Evolutionary conservation across 2,888 invertebrate species (phyloP), one percentile per base, ranked within the genome.

Genomic region (Pachydiplax longipennis): DNA sequence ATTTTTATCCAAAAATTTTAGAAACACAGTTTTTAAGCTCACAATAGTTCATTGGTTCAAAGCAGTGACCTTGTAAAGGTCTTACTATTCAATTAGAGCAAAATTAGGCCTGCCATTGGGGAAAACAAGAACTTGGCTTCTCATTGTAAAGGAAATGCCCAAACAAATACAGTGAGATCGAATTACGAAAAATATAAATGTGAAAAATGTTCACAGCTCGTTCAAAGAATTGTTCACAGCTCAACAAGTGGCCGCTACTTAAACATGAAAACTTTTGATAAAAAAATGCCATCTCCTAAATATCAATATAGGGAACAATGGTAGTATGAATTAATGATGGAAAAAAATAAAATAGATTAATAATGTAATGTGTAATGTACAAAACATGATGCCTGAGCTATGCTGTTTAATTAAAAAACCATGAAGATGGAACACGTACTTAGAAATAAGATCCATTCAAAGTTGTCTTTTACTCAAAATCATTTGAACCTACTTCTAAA

Each of bases 11-110:
- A 87, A n/a, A 87, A 53, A 31, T 83, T 87, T 61, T 35, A 65
- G 31, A 83, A 87, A 65, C 87, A 87, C 61, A 87, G 37, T 53
- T 53, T 4, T 87, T 87, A 87, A 87, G 87, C 87, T 87, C 87
- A 65, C 87, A 87, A 61, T 87, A 58, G 12, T 73, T 37, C 61
- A 87, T 87, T 87, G 87, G 65, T 87, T 87, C 61, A 87, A 53
- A 87, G 87, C 65, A 87, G 35, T 65, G 37, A 87, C 87, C 87
- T 87, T 37, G 65, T 87, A 87, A 87, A 37, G 87, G 65, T 61
- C 87, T 37, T 37, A 87, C 87, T 61, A 61, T 10, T 87, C 40
- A 22, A 31, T 87, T 87, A 61, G 15, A 61, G 87, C 22, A 61
- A 87, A 65, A 61, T 87, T 61, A 87, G 87, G 87, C 87, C 87